These are phyloP conservation scores for Grammomys surdaster DNA, from an alignment of 2,113 vertebrate species.

Conservation along the genomic window DNA sequence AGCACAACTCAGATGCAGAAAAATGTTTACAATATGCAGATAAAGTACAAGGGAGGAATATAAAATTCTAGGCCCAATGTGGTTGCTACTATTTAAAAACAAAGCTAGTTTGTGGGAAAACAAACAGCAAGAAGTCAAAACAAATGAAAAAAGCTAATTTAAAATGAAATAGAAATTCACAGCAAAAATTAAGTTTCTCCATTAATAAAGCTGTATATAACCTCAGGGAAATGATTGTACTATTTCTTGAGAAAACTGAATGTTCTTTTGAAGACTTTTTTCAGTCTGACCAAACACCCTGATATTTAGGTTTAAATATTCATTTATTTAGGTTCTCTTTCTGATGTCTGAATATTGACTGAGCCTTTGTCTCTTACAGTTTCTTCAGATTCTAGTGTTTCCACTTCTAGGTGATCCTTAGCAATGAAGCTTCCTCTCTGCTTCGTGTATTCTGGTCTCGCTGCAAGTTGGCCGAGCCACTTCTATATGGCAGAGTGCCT, in stretches of 20 bases:
- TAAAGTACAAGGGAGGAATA: conserved; percentile 31
- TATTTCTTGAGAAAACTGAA: not conserved
- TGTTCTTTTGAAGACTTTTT: not conserved
- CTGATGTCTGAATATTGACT: not conserved
- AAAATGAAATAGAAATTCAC: not conserved
- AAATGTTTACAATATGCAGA: not conserved
- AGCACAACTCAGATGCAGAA: not conserved
- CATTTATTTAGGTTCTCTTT: not conserved
- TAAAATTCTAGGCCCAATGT: not conserved
- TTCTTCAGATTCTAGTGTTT: not conserved
- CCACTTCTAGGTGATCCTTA: not conserved
- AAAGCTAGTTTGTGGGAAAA: not conserved
- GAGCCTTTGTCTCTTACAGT: not conserved
- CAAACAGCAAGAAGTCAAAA: not conserved
- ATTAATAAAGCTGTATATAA: not conserved
- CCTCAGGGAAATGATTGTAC: not conserved
- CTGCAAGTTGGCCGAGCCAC: not conserved
- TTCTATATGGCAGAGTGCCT: not conserved
- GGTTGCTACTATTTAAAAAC: conserved; percentile 45
- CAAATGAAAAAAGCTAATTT: not conserved
- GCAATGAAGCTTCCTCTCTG: not conserved
- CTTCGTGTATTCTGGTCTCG: not conserved
- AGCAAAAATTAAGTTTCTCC: not conserved
- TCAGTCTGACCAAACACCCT: not conserved
- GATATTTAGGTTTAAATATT: not conserved